A percentile compares a stretch with the other conserved stretches of the same genome.
phyloP scores from a whole-genome alignment of 1,140 invertebrate species.

The Psix sp. region DNA sequence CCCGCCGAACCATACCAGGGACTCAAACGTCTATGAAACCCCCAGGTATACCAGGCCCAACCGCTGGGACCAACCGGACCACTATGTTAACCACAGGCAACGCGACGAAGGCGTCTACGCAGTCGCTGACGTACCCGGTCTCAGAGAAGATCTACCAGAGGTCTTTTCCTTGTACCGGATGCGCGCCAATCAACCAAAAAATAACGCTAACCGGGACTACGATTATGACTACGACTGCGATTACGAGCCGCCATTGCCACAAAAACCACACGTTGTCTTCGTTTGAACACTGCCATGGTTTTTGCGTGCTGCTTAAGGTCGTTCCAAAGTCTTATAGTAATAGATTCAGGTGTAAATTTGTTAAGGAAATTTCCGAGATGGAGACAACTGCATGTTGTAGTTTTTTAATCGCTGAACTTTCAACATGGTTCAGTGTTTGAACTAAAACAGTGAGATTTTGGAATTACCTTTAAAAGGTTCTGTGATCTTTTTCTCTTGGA shows the following conservation, averaged over 20 bases:
- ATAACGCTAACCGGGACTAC: constrained; percentile 59
- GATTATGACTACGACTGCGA: constrained; percentile 71
- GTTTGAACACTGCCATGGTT: no score
- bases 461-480: no score
- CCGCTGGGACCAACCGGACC: constrained; percentile 27
- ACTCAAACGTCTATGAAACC: constrained; percentile 70
- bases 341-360: no score
- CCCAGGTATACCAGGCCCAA: constrained; percentile 61
- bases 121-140: constrained; percentile 68
- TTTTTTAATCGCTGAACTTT: no score
- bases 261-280: constrained; percentile 74
- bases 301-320: no score
- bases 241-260: constrained; percentile 65
- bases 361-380: no score
- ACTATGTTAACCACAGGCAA: constrained; percentile 25
- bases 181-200: constrained; percentile 49
- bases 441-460: no score
- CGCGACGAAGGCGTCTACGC: constrained; percentile 70
- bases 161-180: constrained; percentile 69
- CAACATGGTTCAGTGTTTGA: no score
- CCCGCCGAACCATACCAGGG: constrained; percentile 47
- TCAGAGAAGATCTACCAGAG: constrained; percentile 68
- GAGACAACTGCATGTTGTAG: no score
- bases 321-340: no score
- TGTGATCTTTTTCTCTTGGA: no score